phyloP scores from a whole-genome alignment of 2,797 vertebrate species.

The Cossypha polioptera region DNA sequence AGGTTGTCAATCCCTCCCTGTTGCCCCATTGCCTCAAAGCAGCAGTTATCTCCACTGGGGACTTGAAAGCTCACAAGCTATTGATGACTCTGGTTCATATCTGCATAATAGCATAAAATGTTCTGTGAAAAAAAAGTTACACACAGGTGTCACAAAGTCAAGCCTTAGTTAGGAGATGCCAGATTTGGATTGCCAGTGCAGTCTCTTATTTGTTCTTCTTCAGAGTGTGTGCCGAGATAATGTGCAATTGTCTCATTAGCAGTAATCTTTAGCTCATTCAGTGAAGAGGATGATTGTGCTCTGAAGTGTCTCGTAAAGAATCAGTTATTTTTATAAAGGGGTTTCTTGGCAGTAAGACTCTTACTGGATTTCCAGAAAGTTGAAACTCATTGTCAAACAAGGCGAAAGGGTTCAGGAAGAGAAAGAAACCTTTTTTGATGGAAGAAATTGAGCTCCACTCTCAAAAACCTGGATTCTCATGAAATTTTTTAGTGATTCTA shows the following conservation, averaged over 20 bases:
- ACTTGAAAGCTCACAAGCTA: background rate
- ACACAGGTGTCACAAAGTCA: background rate
- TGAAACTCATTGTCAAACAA: background rate
- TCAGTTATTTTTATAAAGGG: background rate
- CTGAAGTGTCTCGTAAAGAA: background rate
- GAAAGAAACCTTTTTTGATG: background rate
- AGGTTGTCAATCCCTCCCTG: background rate
- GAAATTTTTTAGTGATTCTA: background rate
- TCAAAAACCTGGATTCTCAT: background rate
- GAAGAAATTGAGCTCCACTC: background rate
- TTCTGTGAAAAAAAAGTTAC: background rate
- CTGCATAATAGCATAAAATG: background rate
- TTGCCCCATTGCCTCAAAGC: background rate
- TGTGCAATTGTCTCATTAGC: conserved; percentile 24
- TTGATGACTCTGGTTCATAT: background rate
- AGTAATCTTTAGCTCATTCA: conserved; percentile 20
- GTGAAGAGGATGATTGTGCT: conserved; percentile 15
- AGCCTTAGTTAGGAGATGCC: background rate
- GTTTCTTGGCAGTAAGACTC: background rate
- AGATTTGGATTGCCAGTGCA: background rate
- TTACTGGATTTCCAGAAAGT: background rate
- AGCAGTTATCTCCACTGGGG: background rate
- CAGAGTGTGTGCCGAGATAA: fast-evolving
- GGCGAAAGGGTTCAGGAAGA: background rate
- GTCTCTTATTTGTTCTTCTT: background rate